Conservation (phyloP, 1,140 invertebrate genomes). For the Magallana angulata region DNA sequence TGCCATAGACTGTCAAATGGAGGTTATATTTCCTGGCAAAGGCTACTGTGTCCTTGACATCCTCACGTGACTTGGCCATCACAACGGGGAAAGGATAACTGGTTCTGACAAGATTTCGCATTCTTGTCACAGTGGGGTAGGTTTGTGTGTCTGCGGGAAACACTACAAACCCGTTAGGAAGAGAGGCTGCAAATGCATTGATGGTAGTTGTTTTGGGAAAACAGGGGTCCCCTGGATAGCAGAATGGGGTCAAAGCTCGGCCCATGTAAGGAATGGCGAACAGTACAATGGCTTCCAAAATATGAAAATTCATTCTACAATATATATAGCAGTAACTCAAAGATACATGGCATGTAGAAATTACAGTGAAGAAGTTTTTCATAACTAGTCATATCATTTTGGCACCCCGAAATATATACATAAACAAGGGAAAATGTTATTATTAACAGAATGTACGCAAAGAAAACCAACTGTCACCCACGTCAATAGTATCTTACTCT, state of each 20-base stretch:
- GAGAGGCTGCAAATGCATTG: neutral
- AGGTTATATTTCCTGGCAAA: constrained; percentile 64
- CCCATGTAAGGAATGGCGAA: neutral
- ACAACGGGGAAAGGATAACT: constrained; percentile 44
- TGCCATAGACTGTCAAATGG: constrained; percentile 57
- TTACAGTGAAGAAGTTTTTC: neutral
- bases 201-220: constrained; percentile 34
- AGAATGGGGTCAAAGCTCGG: neutral
- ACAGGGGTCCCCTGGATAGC: constrained; percentile 39
- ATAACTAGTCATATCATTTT: too few relatives aligned
- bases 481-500: too few relatives aligned
- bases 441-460: too few relatives aligned
- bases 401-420: too few relatives aligned
- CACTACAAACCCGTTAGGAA: constrained; percentile 5
- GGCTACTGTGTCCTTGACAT: constrained; percentile 55
- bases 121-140: neutral
- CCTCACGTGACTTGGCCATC: constrained; percentile 40
- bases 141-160: constrained; percentile 34
- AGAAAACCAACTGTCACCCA: too few relatives aligned
- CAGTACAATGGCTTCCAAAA: neutral
- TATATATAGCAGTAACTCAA: neutral
- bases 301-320: neutral
- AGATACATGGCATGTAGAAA: neutral
- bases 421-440: too few relatives aligned
- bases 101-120: constrained; percentile 26